Evolutionary conservation across 2,113 vertebrate genomes (phyloP), one percentile per base, ranked within the genome.

Genomic region (Shinisaurus crocodilurus): DNA sequence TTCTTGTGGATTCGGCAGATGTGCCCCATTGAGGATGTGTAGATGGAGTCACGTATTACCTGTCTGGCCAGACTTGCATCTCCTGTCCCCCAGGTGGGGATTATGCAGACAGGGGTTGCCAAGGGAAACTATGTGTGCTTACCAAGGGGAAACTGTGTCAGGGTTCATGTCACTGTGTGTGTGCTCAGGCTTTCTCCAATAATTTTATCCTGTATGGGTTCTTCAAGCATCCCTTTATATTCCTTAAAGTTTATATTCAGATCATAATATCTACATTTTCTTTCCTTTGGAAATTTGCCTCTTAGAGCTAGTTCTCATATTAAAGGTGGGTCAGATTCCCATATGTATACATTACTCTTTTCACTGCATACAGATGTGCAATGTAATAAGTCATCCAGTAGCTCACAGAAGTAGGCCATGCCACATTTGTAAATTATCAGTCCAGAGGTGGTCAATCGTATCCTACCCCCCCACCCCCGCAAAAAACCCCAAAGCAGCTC

Each of bases 391-490:
- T 63, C 70, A 76, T 6, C 13, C 4, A 70, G 45, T 54, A 37
- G 23, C 13, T 88, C 34, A 77, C 27, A 65, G 57, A 88, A 57
- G 5, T 48, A 88, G 90, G 79, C 86, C 79, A 1, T 20, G 48
- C 72, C 43, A 27, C 48, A 5, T 77, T 86, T 86, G n/a, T 85
- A 90, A 91, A 3, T 84, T 94, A 93, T 89, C 12, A 63, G 60
- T 63, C 60, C 60, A 63, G 60, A 63, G 60, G 60, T 63, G 60
- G 60, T 63, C 60, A 23, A 23, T 63, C 9, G 1, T 54, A 54
- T 54, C 50, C 50, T 1, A 54, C 50, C 50, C 10, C 12, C 50
- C 50, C 50, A 5, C 60, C 60, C 54, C 54, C 13, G 54, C 54
- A 54, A 23, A 63, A 63, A 63, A 15, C 9, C 57, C 57, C 18